phyloP scores from a whole-genome alignment of 2,113 vertebrate genomes.

The Cyanoderma ruficeps region DNA sequence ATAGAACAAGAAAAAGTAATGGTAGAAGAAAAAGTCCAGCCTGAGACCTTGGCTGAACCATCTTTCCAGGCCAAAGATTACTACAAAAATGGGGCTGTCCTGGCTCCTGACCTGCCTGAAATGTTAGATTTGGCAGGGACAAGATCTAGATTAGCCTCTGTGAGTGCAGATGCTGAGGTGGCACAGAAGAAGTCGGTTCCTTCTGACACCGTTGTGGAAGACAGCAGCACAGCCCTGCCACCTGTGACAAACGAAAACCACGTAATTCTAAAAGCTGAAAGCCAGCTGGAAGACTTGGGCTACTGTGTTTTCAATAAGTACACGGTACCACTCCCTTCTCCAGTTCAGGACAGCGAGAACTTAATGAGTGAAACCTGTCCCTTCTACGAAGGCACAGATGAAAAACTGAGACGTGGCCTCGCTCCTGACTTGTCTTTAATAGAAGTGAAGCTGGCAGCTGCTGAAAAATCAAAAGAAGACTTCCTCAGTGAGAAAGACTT shows the following conservation, averaged over 20 bases:
- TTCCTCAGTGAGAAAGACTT: constrained; percentile 60
- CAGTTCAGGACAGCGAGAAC: constrained; percentile 85
- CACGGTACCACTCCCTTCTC: constrained; percentile 94
- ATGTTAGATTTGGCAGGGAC: constrained; percentile 94
- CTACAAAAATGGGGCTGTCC: constrained; percentile 89
- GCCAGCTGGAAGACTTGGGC: constrained; percentile 93
- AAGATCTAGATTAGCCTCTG: constrained; percentile 87
- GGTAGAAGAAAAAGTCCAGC: constrained; percentile 71
- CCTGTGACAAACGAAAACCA: constrained; percentile 83
- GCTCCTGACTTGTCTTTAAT: constrained; percentile 77
- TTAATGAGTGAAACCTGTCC: constrained; percentile 72
- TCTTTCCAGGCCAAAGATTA: constrained; percentile 79
- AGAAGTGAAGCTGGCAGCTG: constrained; percentile 81
- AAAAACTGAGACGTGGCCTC: constrained; percentile 73
- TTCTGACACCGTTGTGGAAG: constrained; percentile 76
- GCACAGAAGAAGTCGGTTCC: constrained; percentile 82
- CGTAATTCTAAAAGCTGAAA: constrained; percentile 83
- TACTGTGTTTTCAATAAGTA: constrained; percentile 99
- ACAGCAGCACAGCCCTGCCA: constrained; percentile 77
- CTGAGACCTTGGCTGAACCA: constrained; percentile 79
- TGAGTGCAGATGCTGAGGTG: constrained; percentile 84
- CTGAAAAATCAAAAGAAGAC: constrained; percentile 76
- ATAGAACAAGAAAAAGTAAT: constrained; percentile 55
- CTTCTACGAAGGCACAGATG: constrained; percentile 77
- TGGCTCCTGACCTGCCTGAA: constrained; percentile 94